phyloP scores from a whole-genome alignment of 1,140 invertebrate genomes.

The Formica exsecta region DNA sequence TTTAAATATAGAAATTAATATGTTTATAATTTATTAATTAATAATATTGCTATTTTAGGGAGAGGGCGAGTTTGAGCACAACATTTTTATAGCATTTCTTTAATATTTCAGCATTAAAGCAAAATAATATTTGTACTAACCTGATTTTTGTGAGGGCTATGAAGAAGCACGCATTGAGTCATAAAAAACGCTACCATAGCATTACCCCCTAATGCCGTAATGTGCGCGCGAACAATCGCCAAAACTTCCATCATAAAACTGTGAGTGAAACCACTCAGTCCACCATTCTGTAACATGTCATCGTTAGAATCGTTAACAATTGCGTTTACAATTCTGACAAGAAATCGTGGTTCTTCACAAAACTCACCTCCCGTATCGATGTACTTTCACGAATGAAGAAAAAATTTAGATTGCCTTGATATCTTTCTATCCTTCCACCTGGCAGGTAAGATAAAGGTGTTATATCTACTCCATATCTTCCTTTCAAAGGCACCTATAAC shows the following conservation, averaged over 20 bases:
- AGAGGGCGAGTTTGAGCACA: background rate
- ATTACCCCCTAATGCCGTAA: slow-evolving; percentile 97
- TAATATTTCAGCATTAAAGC: background rate
- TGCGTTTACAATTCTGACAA: background rate
- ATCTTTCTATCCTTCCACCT: slow-evolving; percentile 93
- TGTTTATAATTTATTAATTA: no score
- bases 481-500: slow-evolving; percentile 88
- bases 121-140: slow-evolving; percentile 86
- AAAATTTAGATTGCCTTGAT: slow-evolving; percentile 97
- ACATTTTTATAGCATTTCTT: background rate
- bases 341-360: background rate
- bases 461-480: slow-evolving; percentile 93
- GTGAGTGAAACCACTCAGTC: slow-evolving; percentile 97
- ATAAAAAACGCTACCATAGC: slow-evolving; percentile 97
- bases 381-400: slow-evolving; percentile 98
- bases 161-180: slow-evolving; percentile 95
- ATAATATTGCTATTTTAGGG: no score
- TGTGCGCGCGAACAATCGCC: slow-evolving; percentile 96
- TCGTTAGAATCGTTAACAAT: slow-evolving; percentile 26
- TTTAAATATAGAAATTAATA: no score
- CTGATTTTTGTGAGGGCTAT: slow-evolving; percentile 98
- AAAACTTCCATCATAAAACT: slow-evolving; percentile 96
- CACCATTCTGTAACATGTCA: slow-evolving; percentile 89
- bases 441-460: slow-evolving; percentile 94
- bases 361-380: slow-evolving; percentile 93